Evolutionary conservation across 2,888 invertebrate species (phyloP).

Genomic region (Yponomeuta evonymella): DNA sequence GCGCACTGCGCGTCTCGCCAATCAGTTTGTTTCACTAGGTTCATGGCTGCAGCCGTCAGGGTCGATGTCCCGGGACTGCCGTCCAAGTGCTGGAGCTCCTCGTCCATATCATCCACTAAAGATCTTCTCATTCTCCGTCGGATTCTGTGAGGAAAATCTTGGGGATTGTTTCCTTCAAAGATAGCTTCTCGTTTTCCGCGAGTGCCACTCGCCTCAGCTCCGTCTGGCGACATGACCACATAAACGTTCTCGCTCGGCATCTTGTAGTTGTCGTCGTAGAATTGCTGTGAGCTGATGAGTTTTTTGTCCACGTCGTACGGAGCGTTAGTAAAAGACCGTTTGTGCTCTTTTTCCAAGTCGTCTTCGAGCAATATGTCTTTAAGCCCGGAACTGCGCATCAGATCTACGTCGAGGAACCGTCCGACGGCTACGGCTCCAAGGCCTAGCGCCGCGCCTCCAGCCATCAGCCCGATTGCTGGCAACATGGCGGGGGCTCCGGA

Average conservation of each 20-base stretch:
- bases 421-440: conserved; percentile 89
- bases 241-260: conserved; percentile 74
- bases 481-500: conserved; percentile 79
- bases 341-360: conserved; percentile 72
- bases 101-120: conserved; percentile 55
- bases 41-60: conserved; percentile 60
- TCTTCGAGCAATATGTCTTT: conserved; percentile 58
- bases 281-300: conserved; percentile 57
- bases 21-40: conserved; percentile 71
- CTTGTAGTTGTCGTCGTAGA: conserved; percentile 69
- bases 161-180: conserved; percentile 20
- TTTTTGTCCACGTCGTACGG: conserved; percentile 63
- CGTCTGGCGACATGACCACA: conserved; percentile 68
- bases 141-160: not conserved
- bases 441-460: conserved; percentile 88
- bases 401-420: conserved; percentile 79
- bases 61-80: conserved; percentile 39
- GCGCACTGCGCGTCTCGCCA: conserved; percentile 88
- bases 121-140: conserved; percentile 40
- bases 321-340: conserved; percentile 62
- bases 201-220: conserved; percentile 33
- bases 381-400: conserved; percentile 73
- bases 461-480: conserved; percentile 85
- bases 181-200: conserved; percentile 52
- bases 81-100: conserved; percentile 59